phyloP scores from a whole-genome alignment of 2,113 vertebrate species.

The Campylomormyrus tamandua region DNA sequence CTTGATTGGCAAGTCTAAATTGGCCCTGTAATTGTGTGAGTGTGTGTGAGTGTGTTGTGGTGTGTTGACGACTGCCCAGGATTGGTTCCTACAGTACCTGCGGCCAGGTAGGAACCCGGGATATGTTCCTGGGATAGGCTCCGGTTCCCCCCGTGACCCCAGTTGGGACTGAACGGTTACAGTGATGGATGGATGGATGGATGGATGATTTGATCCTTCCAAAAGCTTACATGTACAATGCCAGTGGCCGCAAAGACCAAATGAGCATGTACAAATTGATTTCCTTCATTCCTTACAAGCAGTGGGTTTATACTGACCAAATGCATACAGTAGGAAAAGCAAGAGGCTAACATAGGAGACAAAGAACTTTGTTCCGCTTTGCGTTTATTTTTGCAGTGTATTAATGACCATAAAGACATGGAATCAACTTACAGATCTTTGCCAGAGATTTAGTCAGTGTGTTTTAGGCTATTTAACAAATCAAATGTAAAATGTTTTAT shows the following conservation, averaged over 20 bases:
- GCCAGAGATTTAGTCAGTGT: not conserved
- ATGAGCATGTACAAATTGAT: not conserved
- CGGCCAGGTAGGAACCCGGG: too few relatives aligned
- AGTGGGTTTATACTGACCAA: not conserved
- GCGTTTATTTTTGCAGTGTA: not conserved
- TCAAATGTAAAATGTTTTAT: not conserved
- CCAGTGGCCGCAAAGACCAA: not conserved
- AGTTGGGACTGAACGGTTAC: too few relatives aligned
- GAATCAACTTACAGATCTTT: not conserved
- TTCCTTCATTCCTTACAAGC: not conserved
- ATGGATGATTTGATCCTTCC: not conserved
- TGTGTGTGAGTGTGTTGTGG: too few relatives aligned
- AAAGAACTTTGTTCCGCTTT: not conserved
- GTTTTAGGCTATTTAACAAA: not conserved
- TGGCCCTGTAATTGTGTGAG: too few relatives aligned
- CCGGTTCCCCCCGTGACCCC: too few relatives aligned
- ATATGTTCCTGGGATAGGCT: too few relatives aligned
- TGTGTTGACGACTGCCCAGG: too few relatives aligned
- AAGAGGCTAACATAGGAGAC: not conserved
- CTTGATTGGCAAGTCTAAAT: too few relatives aligned
- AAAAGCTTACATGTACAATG: not conserved
- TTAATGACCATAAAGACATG: not conserved
- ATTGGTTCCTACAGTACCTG: too few relatives aligned
- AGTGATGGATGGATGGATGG: too few relatives aligned
- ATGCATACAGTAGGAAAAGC: not conserved